Conservation (phyloP, 2,113 vertebrate species). For the Pedetes capensis region DNA sequence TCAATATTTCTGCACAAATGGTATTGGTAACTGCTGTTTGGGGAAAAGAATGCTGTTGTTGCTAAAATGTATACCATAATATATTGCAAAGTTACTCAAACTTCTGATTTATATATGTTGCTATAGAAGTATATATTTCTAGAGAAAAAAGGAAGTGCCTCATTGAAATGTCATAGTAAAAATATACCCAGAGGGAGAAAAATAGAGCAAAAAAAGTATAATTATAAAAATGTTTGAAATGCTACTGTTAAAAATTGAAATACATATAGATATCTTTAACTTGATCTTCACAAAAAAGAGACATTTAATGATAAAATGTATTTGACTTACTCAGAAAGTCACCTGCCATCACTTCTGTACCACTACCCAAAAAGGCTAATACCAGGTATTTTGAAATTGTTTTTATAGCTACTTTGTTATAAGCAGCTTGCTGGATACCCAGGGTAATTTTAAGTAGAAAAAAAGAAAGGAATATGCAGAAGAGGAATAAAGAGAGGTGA, state of each 20-base stretch:
- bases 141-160: not conserved
- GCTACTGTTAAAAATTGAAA: not conserved
- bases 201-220: not conserved
- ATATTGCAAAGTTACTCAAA: not conserved
- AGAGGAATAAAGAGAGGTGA: not conserved
- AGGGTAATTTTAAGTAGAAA: not conserved
- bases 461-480: not conserved
- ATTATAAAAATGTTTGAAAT: not conserved
- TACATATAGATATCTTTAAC: not conserved
- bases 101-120: not conserved
- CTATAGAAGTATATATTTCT: too few relatives aligned
- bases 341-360: not conserved
- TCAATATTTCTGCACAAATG: not conserved
- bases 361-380: not conserved
- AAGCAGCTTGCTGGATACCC: not conserved
- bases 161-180: constrained; percentile 20
- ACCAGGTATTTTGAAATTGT: constrained; percentile 6
- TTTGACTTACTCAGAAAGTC: not conserved
- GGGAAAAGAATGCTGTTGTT: not conserved
- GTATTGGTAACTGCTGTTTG: not conserved
- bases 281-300: not conserved
- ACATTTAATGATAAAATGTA: not conserved
- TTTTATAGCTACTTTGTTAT: not conserved
- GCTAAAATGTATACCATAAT: not conserved
- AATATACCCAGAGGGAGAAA: not conserved